Evolutionary conservation across 2,888 invertebrate genomes (phyloP).

Genomic region (Argyresthia albistria): DNA sequence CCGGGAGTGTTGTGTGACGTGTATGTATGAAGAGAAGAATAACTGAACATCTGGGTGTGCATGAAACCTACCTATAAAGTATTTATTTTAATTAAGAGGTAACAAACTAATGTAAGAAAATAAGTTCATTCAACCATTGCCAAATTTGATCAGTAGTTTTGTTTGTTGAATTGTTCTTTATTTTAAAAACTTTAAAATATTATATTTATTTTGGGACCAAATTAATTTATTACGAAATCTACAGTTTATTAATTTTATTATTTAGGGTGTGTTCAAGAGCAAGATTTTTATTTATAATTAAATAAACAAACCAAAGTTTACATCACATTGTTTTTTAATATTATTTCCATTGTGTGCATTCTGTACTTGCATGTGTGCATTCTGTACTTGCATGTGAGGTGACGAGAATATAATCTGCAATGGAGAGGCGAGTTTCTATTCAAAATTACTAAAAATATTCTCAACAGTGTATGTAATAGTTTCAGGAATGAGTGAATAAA

Average conservation of each 20-base stretch:
- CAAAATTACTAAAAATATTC: background rate
- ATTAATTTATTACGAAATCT: constrained; percentile 67
- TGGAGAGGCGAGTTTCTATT: constrained; percentile 31
- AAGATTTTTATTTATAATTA: constrained; percentile 64
- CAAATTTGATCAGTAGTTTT: constrained; percentile 68
- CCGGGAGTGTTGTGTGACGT: constrained; percentile 30
- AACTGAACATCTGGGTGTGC: constrained; percentile 48
- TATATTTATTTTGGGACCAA: constrained; percentile 72
- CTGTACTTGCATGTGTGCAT: constrained; percentile 43
- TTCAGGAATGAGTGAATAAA: constrained; percentile 1
- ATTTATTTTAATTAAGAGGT: constrained; percentile 63
- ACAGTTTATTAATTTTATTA: constrained; percentile 49
- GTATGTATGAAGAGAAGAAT: constrained; percentile 19
- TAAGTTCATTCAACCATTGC: constrained; percentile 59
- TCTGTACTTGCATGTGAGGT: constrained; percentile 44
- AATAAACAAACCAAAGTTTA: constrained; percentile 72
- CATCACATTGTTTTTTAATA: constrained; percentile 58
- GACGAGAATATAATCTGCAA: constrained; percentile 49
- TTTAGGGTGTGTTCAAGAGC: constrained; percentile 61
- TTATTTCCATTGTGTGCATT: constrained; percentile 32
- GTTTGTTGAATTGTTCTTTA: constrained; percentile 56
- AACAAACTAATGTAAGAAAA: constrained; percentile 52
- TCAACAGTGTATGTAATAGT: background rate
- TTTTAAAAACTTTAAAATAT: constrained; percentile 51
- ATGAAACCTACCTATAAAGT: constrained; percentile 35